Evolutionary conservation across 2,888 invertebrate species (phyloP), one percentile per base, ranked within the genome.

Genomic region (Lordiphosa fenestrarum): DNA sequence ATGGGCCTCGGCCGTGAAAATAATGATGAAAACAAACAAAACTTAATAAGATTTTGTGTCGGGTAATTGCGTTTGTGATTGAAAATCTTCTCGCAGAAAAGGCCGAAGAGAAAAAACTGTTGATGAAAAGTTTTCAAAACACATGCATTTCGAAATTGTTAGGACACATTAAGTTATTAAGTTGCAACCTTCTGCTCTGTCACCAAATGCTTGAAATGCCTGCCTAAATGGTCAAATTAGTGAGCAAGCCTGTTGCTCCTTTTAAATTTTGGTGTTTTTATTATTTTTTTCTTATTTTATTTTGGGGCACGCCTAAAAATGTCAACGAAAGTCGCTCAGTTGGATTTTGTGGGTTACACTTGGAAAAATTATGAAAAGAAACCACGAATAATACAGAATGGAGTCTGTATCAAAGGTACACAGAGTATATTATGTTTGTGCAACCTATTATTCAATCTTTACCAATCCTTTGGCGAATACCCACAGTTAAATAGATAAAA

Each of bases 11-110:
- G 78, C 82, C 78, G 84, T 80, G 78, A 74, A 81, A 70, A 75
- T 71, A 82, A 84, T 86, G 77, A 80, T 73, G 73, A 87, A 87
- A 87, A 87, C 87, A 87, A 87, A 87, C 87, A 87, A 84, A 86
- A 70, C 77, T 75, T 85, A 87, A 87, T 86, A 86, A 86, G 78
- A 86, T 87, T 87, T 85, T 77, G 70, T 77, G 73, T 48, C 55
- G 52, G 52, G 66, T 74, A 82, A 84, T 80, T 77, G 74, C 56
- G 30, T 47, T 50, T 56, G 48, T 41, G 38, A 63, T 63, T 63
- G 65, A 63, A 63, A 55, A 55, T 44, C 33, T n/a, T 13, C 30
- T 15, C 10, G 30, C 30, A 15, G 25, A 40, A 33, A 33, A 48
- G 23, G 25, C 0, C 2, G 4, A 30, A 42, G 15, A 10, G 0